Evolutionary conservation across 1,140 invertebrate species (phyloP), one percentile per base, ranked within the genome.

Genomic region (Trichonephila inaurata): DNA sequence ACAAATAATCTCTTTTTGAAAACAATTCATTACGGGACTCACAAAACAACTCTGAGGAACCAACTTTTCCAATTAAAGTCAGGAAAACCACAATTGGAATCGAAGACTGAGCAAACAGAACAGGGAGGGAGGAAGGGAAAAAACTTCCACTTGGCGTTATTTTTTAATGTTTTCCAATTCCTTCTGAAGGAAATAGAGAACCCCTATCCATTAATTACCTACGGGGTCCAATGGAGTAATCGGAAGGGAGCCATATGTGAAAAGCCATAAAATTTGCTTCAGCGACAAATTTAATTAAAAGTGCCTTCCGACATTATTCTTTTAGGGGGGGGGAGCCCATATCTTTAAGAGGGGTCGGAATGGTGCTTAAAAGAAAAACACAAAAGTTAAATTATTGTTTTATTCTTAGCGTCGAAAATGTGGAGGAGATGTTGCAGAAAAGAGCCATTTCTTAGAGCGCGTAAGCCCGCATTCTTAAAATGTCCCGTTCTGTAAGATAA

Each of bases 11-110:
- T 28, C 66, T 10, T n/a, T 69, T 69, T 69, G 66, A 69, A 69
- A 69, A 69, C 66, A 28, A 69, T 69, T 69, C 66, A 69, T 69
- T 69, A n/a, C 66, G 21, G 10, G 51, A 24, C 24, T 21, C 66
- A 28, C n/a, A 69, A 69, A 69, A 69, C 66, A n/a, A 69, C 24
- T 69, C 66, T 21, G 10, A 12, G 66, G 4, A 3, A 0, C 66
- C 66, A 69, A 69, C 66, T 69, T 69, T 69, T 69, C 66, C 66
- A 69, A 69, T 69, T 69, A 69, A 69, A 69, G n/a, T 69, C 66
- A 5, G n/a, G 33, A 40, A 40, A n/a, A 24, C 66, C 66, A 21
- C 66, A 69, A 69, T 12, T 69, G n/a, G 66, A 69, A 69, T 69
- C 24, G n/a, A 51, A 51, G 51, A 7, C 51, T 51, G 66, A 24